Percentiles rank a stretch among this genome's conserved stretches.
Conservation (phyloP, 2,888 invertebrate species). For the Melanotus villosus region DNA sequence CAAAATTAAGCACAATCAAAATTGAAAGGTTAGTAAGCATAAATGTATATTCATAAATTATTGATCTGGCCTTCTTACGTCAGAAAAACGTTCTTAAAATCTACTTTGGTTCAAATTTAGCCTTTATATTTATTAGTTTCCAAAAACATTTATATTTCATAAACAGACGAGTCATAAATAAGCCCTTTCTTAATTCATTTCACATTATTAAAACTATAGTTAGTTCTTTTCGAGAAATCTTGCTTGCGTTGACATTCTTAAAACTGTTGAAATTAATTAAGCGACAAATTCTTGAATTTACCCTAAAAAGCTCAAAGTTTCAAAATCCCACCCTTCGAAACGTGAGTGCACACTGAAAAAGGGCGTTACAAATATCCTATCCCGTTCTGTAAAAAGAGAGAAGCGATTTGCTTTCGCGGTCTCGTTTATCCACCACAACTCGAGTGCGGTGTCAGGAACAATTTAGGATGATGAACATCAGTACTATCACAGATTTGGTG, state of each 20-base stretch:
- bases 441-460: slow-evolving; percentile 63
- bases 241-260: not conserved
- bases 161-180: too few relatives aligned
- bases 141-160: not conserved
- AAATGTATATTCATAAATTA: slow-evolving; percentile 21
- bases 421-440: slow-evolving; percentile 53
- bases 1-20: slow-evolving; percentile 24
- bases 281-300: too few relatives aligned
- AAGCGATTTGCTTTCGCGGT: slow-evolving; percentile 53
- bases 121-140: not conserved
- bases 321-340: slow-evolving; percentile 31
- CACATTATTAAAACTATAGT: too few relatives aligned
- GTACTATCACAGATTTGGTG: slow-evolving; percentile 60
- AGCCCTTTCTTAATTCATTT: not conserved
- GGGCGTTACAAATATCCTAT: slow-evolving; percentile 48
- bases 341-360: slow-evolving; percentile 26
- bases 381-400: slow-evolving; percentile 44
- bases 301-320: slow-evolving; percentile 11
- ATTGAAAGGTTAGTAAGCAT: slow-evolving; percentile 7
- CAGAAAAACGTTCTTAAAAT: slow-evolving; percentile 16
- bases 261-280: too few relatives aligned
- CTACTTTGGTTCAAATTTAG: slow-evolving; percentile 9
- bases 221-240: not conserved
- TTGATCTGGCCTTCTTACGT: slow-evolving; percentile 19
- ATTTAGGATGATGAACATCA: slow-evolving; percentile 63